Percentiles rank a stretch among this genome's conserved stretches.
These are phyloP conservation scores for Apis cerana DNA, from an alignment of 1,140 invertebrate species.

Conservation along the genomic window DNA sequence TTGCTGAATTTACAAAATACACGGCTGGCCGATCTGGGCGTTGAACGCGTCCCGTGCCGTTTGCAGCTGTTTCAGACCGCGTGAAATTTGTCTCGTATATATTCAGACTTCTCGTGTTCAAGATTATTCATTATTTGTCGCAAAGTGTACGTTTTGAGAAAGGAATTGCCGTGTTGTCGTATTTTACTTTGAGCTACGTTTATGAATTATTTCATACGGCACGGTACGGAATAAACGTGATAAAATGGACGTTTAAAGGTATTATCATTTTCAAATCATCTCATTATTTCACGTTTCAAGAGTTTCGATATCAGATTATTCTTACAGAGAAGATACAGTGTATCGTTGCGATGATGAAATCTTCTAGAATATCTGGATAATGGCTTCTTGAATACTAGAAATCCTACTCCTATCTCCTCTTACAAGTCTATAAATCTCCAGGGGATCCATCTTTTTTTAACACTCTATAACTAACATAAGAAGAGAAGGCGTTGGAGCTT, in stretches of 20 bases:
- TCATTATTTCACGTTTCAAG: too few species aligned
- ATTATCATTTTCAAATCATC: too few species aligned
- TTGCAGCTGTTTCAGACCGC: not conserved
- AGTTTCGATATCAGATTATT: too few species aligned
- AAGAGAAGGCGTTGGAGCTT: not conserved
- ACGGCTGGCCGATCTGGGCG: not conserved
- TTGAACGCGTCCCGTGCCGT: not conserved
- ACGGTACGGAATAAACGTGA: too few species aligned
- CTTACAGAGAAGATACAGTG: too few species aligned
- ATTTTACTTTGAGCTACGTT: not conserved
- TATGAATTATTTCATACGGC: too few species aligned
- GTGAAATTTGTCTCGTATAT: not conserved
- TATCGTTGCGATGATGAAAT: too few species aligned
- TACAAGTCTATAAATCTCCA: not conserved
- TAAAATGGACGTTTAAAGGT: too few species aligned
- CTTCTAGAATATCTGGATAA: too few species aligned
- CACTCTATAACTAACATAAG: not conserved
- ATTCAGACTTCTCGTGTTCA: not conserved
- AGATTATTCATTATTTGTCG: not conserved
- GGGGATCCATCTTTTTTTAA: too few species aligned
- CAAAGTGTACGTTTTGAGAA: not conserved
- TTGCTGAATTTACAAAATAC: constrained; percentile 22
- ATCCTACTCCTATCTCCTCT: not conserved
- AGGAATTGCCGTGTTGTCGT: not conserved
- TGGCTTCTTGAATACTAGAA: too few species aligned